A percentile compares a stretch with the other conserved stretches of the same genome.
Evolutionary conservation across 2,888 invertebrate genomes (phyloP).

Genomic region (Syrphus vitripennis): DNA sequence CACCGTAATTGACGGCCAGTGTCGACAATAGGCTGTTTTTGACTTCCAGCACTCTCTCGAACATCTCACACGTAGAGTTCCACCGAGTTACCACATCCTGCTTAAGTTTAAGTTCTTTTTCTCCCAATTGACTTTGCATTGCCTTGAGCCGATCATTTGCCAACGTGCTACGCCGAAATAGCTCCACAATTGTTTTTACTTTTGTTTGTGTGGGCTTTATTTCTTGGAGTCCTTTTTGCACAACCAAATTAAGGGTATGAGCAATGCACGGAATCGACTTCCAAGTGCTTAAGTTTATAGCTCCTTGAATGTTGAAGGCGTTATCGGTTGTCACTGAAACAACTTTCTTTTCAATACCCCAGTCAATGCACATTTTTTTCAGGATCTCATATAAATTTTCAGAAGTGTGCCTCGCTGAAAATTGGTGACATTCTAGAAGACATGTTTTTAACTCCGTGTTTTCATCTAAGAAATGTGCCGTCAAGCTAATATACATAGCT

Average conservation of each 20-base stretch:
- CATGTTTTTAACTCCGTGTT: not conserved
- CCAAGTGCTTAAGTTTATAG: not conserved
- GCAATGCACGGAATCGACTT: not conserved
- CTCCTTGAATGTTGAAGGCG: not conserved
- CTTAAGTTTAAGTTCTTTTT: too few relatives aligned
- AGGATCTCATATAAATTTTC: not conserved
- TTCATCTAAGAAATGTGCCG: not conserved
- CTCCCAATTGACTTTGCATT: too few relatives aligned
- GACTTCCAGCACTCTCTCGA: too few relatives aligned
- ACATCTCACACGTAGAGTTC: too few relatives aligned
- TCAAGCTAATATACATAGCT: too few relatives aligned
- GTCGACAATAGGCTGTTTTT: too few relatives aligned
- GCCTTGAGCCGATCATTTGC: too few relatives aligned
- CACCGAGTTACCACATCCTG: too few relatives aligned
- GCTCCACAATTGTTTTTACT: not conserved
- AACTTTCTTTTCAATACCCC: not conserved
- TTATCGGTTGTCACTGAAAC: not conserved
- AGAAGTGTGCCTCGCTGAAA: not conserved
- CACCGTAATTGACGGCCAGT: too few relatives aligned
- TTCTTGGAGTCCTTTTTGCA: not conserved
- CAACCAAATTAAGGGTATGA: not conserved
- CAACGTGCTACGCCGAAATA: too few relatives aligned
- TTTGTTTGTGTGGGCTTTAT: not conserved
- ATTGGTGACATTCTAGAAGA: not conserved
- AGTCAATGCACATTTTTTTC: constrained; percentile 1